These are phyloP conservation scores for Drosophila antonietae DNA, from an alignment of 2,888 invertebrate species.

Conservation along the genomic window DNA sequence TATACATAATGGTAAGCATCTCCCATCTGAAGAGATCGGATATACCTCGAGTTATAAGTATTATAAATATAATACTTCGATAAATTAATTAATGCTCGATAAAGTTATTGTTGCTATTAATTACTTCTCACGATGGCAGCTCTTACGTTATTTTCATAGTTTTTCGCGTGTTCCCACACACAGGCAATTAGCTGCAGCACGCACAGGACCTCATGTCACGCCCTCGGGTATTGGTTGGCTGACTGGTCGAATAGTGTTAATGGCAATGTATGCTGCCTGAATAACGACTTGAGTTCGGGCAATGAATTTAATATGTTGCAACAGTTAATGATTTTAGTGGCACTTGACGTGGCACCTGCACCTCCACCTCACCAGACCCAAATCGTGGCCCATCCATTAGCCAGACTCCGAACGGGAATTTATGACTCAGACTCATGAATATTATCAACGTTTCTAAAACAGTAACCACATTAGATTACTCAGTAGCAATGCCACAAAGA, in stretches of 20 bases:
- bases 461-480: conserved; percentile 10
- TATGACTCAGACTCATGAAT: conserved; percentile 67
- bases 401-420: conserved; percentile 46
- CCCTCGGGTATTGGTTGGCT: conserved; percentile 16
- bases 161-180: conserved; percentile 32
- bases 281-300: conserved; percentile 46
- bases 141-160: conserved; percentile 61
- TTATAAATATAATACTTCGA: conserved; percentile 22
- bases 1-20: background rate
- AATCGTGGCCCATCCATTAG: conserved; percentile 27
- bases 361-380: background rate
- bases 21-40: background rate
- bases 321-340: conserved; percentile 77
- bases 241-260: conserved; percentile 56
- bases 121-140: conserved; percentile 53
- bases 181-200: conserved; percentile 60
- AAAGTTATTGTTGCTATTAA: conserved; percentile 73
- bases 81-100: conserved; percentile 78
- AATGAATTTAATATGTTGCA: conserved; percentile 71
- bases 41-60: background rate
- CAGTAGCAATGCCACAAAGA: conserved; percentile 6
- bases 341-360: conserved; percentile 57
- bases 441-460: conserved; percentile 48
- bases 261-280: conserved; percentile 55
- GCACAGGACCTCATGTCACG: conserved; percentile 16